Evolutionary conservation across 2,888 invertebrate species (phyloP).

Genomic region (Drosophila flavopinicola): DNA sequence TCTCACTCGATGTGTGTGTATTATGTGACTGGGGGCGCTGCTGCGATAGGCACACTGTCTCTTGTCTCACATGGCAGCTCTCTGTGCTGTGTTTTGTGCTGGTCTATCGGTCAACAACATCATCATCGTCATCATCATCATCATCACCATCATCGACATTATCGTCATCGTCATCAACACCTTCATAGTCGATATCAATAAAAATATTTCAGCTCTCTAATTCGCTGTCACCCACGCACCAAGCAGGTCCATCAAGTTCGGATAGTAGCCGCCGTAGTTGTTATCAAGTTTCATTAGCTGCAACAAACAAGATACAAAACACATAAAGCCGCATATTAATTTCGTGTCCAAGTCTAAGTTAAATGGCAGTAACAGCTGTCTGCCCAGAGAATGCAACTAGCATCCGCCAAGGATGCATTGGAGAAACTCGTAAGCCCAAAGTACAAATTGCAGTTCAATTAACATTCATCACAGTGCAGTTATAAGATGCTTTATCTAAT

Average conservation of each 20-base stretch:
- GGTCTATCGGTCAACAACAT: constrained; percentile 45
- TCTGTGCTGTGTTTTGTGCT: constrained; percentile 21
- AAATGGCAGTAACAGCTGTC: constrained; percentile 36
- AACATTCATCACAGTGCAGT: constrained; percentile 72
- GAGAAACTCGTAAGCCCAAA: constrained; percentile 39
- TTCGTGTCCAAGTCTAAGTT: constrained; percentile 38
- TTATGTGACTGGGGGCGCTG: constrained; percentile 2
- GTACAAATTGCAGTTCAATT: constrained; percentile 65
- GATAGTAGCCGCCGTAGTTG: constrained; percentile 42
- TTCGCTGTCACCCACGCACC: constrained; percentile 55
- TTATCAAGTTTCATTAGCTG: constrained; percentile 72
- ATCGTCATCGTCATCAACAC: constrained; percentile 14
- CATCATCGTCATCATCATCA: constrained; percentile 16
- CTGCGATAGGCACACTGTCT: constrained; percentile 1
- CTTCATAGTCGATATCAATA: constrained; percentile 36
- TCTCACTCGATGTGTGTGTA: constrained; percentile 24
- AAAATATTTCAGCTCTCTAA: constrained; percentile 45
- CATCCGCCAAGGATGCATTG: constrained; percentile 66
- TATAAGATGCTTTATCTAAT: constrained; percentile 66
- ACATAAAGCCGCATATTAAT: constrained; percentile 42
- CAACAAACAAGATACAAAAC: constrained; percentile 57
- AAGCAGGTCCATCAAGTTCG: constrained; percentile 34
- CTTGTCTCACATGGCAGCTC: constrained; percentile 40
- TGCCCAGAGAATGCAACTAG: constrained; percentile 27
- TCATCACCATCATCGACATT: constrained; percentile 11